phyloP scores from a whole-genome alignment of 2,888 invertebrate genomes.

The Coronaproctus castanopsis region DNA sequence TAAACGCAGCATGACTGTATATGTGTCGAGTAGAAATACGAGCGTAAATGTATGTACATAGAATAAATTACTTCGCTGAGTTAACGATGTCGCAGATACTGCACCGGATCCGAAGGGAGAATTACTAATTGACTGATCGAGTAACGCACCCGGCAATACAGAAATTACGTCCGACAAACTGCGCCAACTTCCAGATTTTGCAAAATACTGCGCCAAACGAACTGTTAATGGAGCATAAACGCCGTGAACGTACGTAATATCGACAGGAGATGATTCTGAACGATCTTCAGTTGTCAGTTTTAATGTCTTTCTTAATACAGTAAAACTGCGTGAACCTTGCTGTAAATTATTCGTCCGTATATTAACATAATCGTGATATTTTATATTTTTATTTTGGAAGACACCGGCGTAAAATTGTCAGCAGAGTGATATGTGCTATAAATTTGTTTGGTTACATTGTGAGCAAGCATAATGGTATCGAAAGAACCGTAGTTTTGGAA shows the following conservation, averaged over 20 bases:
- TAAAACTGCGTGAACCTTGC: constrained; percentile 12
- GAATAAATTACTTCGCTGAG: constrained; percentile 9
- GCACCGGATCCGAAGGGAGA: constrained; percentile 8
- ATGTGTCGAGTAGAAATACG: too few relatives aligned
- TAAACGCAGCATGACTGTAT: too few relatives aligned
- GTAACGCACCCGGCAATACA: constrained; percentile 54
- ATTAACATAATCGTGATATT: too few relatives aligned
- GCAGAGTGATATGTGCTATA: too few relatives aligned
- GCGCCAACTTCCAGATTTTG: constrained; percentile 54
- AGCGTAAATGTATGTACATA: too few relatives aligned
- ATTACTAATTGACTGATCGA: constrained; percentile 24
- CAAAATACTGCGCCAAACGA: constrained; percentile 59
- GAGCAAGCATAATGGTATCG: too few relatives aligned
- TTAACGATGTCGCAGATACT: constrained; percentile 8
- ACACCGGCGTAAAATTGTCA: too few relatives aligned
- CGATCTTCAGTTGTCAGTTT: constrained; percentile 74
- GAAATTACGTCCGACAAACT: constrained; percentile 65
- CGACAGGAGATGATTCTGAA: constrained; percentile 53
- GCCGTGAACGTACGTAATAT: constrained; percentile 78
- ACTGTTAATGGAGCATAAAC: constrained; percentile 86
- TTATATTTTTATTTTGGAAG: too few relatives aligned
- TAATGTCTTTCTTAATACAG: constrained; percentile 51
- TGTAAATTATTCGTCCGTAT: constrained; percentile 1
- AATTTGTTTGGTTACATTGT: too few relatives aligned
- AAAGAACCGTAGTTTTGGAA: too few relatives aligned